phyloP scores from a whole-genome alignment of 1,140 invertebrate species.

The Meloidogyne hapla region DNA sequence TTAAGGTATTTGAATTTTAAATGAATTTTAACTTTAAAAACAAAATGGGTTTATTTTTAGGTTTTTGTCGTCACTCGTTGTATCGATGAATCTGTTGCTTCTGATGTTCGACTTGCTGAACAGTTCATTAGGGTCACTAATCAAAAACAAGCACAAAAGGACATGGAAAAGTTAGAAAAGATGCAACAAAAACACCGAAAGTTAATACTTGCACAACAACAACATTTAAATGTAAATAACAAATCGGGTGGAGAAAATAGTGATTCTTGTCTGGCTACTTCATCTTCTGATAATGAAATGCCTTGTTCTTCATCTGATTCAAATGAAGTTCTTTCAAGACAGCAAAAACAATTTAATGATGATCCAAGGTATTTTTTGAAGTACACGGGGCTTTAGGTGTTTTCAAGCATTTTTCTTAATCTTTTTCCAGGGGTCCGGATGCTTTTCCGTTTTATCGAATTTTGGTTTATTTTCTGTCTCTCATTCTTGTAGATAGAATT shows the following conservation, averaged over 20 bases:
- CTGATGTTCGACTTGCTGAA: constrained; percentile 39
- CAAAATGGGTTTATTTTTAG: constrained; percentile 15
- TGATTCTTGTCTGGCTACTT: constrained; percentile 1
- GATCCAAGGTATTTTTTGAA: constrained; percentile 1
- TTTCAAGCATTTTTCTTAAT: no score
- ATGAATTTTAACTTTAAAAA: neutral
- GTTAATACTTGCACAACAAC: constrained; percentile 20
- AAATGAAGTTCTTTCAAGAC: neutral
- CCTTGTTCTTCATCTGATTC: constrained; percentile 8
- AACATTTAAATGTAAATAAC: neutral
- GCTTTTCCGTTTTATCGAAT: no score
- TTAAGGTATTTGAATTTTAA: constrained; percentile 43
- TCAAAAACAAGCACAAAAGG: constrained; percentile 46
- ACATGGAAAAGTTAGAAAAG: constrained; percentile 41
- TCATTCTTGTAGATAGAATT: no score
- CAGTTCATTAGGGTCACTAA: constrained; percentile 40
- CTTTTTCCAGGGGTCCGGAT: no score
- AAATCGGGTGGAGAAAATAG: neutral
- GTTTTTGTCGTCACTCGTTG: constrained; percentile 40
- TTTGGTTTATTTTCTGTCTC: no score
- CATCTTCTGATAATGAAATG: neutral
- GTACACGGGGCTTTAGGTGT: no score
- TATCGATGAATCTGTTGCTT: constrained; percentile 25
- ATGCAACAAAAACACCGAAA: constrained; percentile 21
- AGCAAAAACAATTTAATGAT: neutral